Base-by-base conservation (phyloP, 2,797 vertebrate species). In the Coendou prehensilis region DNA sequence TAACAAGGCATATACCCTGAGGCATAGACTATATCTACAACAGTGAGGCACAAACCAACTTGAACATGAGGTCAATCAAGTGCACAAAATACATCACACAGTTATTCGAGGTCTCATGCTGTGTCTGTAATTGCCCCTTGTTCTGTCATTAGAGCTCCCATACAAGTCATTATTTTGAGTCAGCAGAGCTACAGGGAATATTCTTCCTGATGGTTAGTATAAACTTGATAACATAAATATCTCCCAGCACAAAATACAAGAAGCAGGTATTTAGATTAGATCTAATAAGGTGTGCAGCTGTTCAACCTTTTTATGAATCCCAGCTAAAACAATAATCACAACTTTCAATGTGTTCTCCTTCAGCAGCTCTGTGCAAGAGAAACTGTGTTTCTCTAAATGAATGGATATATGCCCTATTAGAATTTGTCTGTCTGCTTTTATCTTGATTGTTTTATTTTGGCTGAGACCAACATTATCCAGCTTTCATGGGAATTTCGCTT, bases 61-160 rank as follows among this genome's bases (percentile, higher is more conserved):
- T 98, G 97, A 98, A 96, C 98, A 98, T 0, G 96, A 98, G 98
- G 98, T 98, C 98, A 98, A 98, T 98, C 98, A 98, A 93, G 98
- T 98, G 98, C 98, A 97, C 94, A 97, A 95, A 99, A 98, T 97
- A 96, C 91, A 98, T 98, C 98, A 98, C 95, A 93, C 96, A 97
- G 97, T 98, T 98, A 98, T 98, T 98, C 96, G 92, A 98, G 97
- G 97, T 91, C 96, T 97, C 97, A 37, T 23, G 97, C 98, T 98
- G 98, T 92, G 98, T 97, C 98, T 98, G n/a, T 98, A 98, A 99
- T 98, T 99, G 98, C 95, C 98, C 98, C 98, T 98, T 98, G 98
- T 98, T 99, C 98, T 98, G 97, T 98, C 98, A 97, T 98, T 98
- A 98, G 97, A 98, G 94, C 96, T 98, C 98, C 97, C 97, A 97